Percentiles rank a stretch among this genome's conserved stretches.
These are phyloP conservation scores for Thalassoma bifasciatum DNA, from an alignment of 2,113 vertebrate genomes.

Conservation along the genomic window DNA sequence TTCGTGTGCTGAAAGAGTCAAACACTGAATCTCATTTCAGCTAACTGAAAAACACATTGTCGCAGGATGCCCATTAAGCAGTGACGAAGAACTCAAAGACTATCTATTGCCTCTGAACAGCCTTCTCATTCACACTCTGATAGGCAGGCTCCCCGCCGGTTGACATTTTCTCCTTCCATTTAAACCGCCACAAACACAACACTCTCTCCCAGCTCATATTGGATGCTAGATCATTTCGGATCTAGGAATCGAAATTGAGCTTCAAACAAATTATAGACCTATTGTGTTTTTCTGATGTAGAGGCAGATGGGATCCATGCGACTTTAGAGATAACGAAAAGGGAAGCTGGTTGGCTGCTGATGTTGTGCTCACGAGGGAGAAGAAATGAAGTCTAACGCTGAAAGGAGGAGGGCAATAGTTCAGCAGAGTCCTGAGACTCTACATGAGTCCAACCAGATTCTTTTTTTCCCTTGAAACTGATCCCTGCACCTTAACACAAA, in stretches of 20 bases:
- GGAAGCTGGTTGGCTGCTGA: too few relatives aligned
- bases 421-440: too few relatives aligned
- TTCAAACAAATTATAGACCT: neutral
- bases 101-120: neutral
- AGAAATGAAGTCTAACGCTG: too few relatives aligned
- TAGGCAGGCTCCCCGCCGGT: constrained; percentile 8
- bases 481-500: too few relatives aligned
- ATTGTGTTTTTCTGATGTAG: neutral
- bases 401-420: too few relatives aligned
- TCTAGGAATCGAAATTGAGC: neutral
- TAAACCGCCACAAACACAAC: neutral
- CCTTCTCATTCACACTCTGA: constrained; percentile 15
- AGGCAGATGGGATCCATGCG: neutral
- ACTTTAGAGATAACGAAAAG: constrained; percentile 1
- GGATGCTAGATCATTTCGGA: neutral
- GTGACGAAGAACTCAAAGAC: constrained; percentile 22
- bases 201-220: neutral
- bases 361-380: neutral
- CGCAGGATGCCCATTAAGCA: constrained; percentile 29
- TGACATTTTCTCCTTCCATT: constrained; percentile 14
- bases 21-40: constrained; percentile 19
- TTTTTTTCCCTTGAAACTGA: too few relatives aligned
- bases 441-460: too few relatives aligned
- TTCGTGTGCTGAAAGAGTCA: constrained; percentile 32
- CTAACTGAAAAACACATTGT: constrained; percentile 34